These are phyloP conservation scores for Nasonia oneida DNA, from an alignment of 2,888 invertebrate species.

Conservation along the genomic window DNA sequence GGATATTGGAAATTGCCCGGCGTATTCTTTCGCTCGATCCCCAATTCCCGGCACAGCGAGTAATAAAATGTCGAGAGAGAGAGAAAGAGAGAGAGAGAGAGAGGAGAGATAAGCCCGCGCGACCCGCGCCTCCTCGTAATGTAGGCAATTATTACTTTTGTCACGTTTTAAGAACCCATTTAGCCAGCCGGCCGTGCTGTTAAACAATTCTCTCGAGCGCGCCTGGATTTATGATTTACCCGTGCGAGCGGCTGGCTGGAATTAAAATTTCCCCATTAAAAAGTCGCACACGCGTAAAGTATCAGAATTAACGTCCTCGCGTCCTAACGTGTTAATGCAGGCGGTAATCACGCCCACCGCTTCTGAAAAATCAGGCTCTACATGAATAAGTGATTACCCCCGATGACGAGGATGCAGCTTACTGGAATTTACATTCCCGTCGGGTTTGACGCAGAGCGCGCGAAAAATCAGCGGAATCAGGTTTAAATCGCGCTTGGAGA, in stretches of 20 bases:
- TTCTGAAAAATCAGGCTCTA: background rate
- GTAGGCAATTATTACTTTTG: conserved; percentile 62
- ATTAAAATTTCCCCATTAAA: background rate
- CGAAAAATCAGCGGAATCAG: conserved; percentile 5
- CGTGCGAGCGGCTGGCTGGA: background rate
- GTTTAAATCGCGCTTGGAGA: background rate
- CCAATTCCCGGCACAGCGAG: conserved; percentile 66
- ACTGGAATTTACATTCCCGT: conserved; percentile 33
- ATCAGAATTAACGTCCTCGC: background rate
- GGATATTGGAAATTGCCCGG: conserved; percentile 70
- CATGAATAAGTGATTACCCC: conserved; percentile 5
- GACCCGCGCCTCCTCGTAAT: conserved; percentile 16
- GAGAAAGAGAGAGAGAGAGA: conserved; percentile 63
- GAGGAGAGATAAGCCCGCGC: conserved; percentile 61
- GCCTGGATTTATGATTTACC: conserved; percentile 15
- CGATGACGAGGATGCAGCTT: background rate
- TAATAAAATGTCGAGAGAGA: conserved; percentile 67
- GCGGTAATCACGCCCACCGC: background rate
- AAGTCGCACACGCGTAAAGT: too few relatives aligned
- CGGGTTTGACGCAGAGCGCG: background rate
- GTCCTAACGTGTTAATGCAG: background rate
- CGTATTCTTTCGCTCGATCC: conserved; percentile 44
- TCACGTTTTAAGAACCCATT: conserved; percentile 64
- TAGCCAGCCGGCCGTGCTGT: background rate
- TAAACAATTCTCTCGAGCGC: conserved; percentile 17